phyloP scores from a whole-genome alignment of 2,113 vertebrate genomes.

The western clawed frog (Xenopus tropicalis) region DNA sequence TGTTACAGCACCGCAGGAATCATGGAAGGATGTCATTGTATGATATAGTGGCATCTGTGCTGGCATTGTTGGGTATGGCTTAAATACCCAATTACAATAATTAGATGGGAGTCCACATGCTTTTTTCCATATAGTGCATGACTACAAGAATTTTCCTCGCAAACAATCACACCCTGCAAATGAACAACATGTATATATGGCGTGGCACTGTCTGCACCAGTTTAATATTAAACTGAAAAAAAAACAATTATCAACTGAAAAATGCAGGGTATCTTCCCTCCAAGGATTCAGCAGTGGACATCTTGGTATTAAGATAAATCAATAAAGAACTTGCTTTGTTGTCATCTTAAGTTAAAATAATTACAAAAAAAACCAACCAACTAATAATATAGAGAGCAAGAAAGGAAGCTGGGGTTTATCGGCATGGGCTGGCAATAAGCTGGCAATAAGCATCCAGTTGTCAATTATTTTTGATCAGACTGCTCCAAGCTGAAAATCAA shows the following conservation, averaged over 20 bases:
- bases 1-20: too few species aligned
- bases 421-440: constrained; percentile 60
- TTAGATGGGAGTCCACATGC: too few species aligned
- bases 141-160: too few species aligned
- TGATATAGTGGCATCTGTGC: too few species aligned
- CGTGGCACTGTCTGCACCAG: constrained; percentile 23
- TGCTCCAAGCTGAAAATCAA: too few species aligned
- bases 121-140: too few species aligned
- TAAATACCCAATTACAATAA: too few species aligned
- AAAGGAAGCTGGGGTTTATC: constrained; percentile 53
- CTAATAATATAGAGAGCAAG: constrained; percentile 2
- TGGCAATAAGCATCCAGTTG: too few species aligned
- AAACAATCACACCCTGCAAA: neutral
- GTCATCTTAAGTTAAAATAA: constrained; percentile 53
- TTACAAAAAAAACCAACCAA: constrained; percentile 48
- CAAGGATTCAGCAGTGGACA: neutral
- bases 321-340: constrained; percentile 61
- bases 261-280: constrained; percentile 7
- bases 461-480: too few species aligned
- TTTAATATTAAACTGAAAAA: constrained; percentile 22
- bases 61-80: too few species aligned
- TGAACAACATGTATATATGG: neutral
- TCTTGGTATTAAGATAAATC: constrained; percentile 47
- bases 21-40: too few species aligned
- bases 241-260: neutral